Evolutionary conservation across 2,113 vertebrate species (phyloP), one percentile per base, ranked within the genome.

Genomic region (Vulpes lagopus): DNA sequence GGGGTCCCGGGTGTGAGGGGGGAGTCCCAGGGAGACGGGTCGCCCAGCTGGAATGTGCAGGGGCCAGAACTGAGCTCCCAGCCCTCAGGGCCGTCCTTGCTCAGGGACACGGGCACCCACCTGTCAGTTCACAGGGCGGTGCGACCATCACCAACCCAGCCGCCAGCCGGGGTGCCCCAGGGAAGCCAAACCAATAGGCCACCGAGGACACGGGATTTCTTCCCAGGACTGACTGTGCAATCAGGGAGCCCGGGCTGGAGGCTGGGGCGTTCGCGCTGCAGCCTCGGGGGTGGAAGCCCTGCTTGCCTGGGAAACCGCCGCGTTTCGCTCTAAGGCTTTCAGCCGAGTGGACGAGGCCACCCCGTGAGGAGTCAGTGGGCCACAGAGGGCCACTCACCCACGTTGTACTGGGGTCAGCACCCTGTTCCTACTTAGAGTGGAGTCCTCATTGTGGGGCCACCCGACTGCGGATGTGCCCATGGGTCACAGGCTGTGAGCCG

Each of bases 1-100:
- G 43, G 1, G 74, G 57, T 14, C 5, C 6, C 2, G 17, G 79
- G 12, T 1, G 8, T 43, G 43, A 43, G 5, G 91, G 55, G 59
- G 57, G 55, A 43, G 43, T 12, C 57, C 38, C 5, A 5, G 69
- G 57, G 25, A 38, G 89, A 71, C 9, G 22, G 60, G 89, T 16
- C 1, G 23, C 17, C 74, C 0, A 0, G 27, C 17, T 3, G 0
- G 7, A 84, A 43, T 43, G 43, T 43, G 59, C 38, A 27, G 43
- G 55, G 8, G 69, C 67, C 59, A 60, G 69, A 43, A 59, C 3
- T 5, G 11, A 57, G 55, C 35, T 60, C 25, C 20, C 11, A 73
- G 5, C 4, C 22, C 11, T 25, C 35, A 6, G 38, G 71, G 71
- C 71, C 1, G 22, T 23, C n/a, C 20, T 23, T 76, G 43, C 43